These are phyloP conservation scores for Drosophila pseudotakahashii DNA, from an alignment of 2,888 invertebrate genomes.

Conservation along the genomic window DNA sequence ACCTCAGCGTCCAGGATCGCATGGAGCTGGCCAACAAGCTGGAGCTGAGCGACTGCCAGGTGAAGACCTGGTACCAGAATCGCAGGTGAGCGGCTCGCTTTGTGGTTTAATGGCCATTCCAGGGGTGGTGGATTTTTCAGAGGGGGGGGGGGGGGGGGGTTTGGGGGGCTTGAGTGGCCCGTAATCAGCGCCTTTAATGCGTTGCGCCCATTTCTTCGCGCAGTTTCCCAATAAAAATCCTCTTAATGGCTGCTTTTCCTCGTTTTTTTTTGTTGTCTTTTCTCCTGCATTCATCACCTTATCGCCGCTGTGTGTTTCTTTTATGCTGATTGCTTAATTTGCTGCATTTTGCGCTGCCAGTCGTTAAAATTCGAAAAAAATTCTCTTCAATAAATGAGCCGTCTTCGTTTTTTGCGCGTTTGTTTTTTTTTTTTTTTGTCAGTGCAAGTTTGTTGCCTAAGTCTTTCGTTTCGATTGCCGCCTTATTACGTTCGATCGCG, in stretches of 20 bases:
- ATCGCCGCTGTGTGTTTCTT: conserved; percentile 67
- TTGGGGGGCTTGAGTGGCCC: conserved; percentile 20
- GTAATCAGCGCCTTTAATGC: conserved; percentile 76
- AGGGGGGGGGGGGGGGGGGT: too few relatives aligned
- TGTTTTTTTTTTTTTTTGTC: conserved; percentile 25
- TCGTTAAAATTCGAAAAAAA: conserved; percentile 57
- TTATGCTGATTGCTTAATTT: conserved; percentile 80
- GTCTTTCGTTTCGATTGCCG: conserved; percentile 66
- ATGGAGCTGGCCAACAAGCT: conserved; percentile 99
- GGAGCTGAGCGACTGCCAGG: conserved; percentile 98
- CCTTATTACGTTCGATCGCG: conserved; percentile 79
- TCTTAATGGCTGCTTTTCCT: conserved; percentile 54
- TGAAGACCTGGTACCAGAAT: conserved; percentile 99
- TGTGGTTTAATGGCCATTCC: not conserved
- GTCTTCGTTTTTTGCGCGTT: not conserved
- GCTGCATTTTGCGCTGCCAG: conserved; percentile 75
- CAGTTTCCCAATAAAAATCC: conserved; percentile 75
- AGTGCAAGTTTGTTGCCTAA: conserved; percentile 78
- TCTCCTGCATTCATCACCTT: conserved; percentile 36
- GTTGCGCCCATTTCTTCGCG: conserved; percentile 75
- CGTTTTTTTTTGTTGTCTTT: too few relatives aligned
- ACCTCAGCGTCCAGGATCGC: conserved; percentile 97
- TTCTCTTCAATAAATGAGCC: conserved; percentile 9
- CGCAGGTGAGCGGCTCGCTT: conserved; percentile 89
- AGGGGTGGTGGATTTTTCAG: not conserved